These are phyloP conservation scores for Nothoprocta perdicaria DNA, from an alignment of 2,113 vertebrate genomes.

Conservation along the genomic window DNA sequence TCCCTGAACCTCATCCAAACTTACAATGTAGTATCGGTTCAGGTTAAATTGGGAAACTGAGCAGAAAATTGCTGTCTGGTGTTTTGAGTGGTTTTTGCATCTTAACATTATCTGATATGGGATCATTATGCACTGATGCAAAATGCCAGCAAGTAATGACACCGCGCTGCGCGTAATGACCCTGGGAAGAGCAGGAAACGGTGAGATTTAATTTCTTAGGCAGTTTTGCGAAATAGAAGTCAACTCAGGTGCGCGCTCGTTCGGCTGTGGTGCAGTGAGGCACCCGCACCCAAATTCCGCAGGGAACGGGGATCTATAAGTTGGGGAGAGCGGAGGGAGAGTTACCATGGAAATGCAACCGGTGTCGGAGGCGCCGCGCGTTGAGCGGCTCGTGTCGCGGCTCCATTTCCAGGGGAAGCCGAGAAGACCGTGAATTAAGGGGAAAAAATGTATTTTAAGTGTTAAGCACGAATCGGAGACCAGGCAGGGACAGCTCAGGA, in stretches of 20 bases:
- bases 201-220: constrained; percentile 52
- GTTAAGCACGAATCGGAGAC: not conserved
- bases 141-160: constrained; percentile 56
- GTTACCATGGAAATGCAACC: constrained; percentile 66
- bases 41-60: constrained; percentile 72
- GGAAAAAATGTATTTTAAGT: not conserved
- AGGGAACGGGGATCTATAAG: constrained; percentile 17
- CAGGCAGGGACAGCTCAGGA: not conserved
- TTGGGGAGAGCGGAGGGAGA: not conserved
- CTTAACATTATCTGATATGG: constrained; percentile 59
- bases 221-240: constrained; percentile 24
- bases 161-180: constrained; percentile 16
- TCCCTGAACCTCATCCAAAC: constrained; percentile 57
- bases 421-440: not conserved
- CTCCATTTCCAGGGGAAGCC: constrained; percentile 48
- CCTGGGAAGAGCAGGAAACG: constrained; percentile 37
- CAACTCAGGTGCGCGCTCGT: constrained; percentile 47
- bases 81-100: constrained; percentile 66
- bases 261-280: constrained; percentile 59
- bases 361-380: not conserved
- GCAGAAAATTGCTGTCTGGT: constrained; percentile 75
- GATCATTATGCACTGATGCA: constrained; percentile 60
- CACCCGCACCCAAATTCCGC: constrained; percentile 17
- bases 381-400: constrained; percentile 44
- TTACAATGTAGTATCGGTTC: constrained; percentile 62